Percentiles rank a stretch among this genome's conserved stretches.
Conservation (phyloP, 92 coral and sea anemone genomes). For the Palythoa grandis region DNA sequence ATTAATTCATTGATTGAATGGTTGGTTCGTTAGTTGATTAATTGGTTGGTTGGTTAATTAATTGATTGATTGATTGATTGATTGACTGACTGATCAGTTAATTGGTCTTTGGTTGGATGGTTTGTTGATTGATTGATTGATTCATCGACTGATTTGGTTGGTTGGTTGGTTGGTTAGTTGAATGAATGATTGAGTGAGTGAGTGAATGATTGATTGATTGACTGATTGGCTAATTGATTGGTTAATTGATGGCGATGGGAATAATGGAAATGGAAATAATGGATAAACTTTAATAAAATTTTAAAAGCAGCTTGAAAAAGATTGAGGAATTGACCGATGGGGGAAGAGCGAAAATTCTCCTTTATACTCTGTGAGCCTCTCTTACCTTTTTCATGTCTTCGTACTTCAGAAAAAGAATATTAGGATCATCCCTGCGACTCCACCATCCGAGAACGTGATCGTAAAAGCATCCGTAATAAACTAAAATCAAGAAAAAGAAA, state of each 20-base stretch:
- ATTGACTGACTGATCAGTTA: too few species aligned
- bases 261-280: too few species aligned
- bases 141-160: background rate
- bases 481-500: background rate
- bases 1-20: too few species aligned
- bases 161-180: background rate
- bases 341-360: too few species aligned
- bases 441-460: background rate
- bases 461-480: background rate
- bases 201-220: background rate
- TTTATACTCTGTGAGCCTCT: too few species aligned
- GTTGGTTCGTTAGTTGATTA: too few species aligned
- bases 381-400: conserved; percentile 23
- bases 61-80: background rate
- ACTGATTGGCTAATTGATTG: too few species aligned
- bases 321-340: too few species aligned
- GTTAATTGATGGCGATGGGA: background rate
- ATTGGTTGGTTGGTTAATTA: too few species aligned
- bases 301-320: too few species aligned
- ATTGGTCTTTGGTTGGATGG: background rate
- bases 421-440: background rate
- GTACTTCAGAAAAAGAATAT: background rate
- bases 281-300: too few species aligned
- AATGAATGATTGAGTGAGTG: too few species aligned
- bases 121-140: background rate